Evolutionary conservation across 2,113 vertebrate species (phyloP).

Genomic region (Ceratotherium simum): DNA sequence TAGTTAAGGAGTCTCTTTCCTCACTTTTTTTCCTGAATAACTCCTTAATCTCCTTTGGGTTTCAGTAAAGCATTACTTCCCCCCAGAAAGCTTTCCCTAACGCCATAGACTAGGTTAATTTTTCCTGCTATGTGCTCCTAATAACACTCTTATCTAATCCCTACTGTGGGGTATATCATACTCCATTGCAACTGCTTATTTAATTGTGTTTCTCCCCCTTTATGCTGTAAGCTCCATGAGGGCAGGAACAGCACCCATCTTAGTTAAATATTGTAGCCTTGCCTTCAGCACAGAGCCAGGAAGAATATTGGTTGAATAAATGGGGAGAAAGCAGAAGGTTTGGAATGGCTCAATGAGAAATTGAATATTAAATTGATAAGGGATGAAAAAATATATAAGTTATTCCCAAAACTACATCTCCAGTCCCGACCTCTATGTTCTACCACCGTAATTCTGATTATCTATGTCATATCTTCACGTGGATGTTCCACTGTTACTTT

Average conservation of each 20-base stretch:
- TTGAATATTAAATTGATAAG: slow-evolving; percentile 43
- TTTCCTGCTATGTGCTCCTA: not conserved
- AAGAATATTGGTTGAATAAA: not conserved
- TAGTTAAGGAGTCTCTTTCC: not conserved
- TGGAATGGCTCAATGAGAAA: slow-evolving; percentile 18
- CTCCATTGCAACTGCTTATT: not conserved
- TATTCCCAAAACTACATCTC: not conserved
- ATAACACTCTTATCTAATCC: not conserved
- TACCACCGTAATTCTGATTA: not conserved
- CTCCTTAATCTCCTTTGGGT: slow-evolving; percentile 12
- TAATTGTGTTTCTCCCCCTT: not conserved
- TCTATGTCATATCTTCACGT: not conserved
- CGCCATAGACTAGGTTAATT: not conserved
- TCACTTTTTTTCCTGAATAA: not conserved
- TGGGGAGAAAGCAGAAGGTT: not conserved
- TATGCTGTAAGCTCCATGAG: not conserved
- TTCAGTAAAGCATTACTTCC: not conserved
- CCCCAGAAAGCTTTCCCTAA: not conserved
- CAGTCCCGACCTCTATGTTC: not conserved
- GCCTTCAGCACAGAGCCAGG: not conserved
- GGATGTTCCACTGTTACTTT: not conserved
- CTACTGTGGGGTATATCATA: not conserved
- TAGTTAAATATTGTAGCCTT: not conserved
- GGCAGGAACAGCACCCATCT: not conserved
- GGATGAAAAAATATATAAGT: not conserved